Evolutionary conservation across 2,797 vertebrate genomes (phyloP).

Genomic region (Melanotaenia maccullochi): DNA sequence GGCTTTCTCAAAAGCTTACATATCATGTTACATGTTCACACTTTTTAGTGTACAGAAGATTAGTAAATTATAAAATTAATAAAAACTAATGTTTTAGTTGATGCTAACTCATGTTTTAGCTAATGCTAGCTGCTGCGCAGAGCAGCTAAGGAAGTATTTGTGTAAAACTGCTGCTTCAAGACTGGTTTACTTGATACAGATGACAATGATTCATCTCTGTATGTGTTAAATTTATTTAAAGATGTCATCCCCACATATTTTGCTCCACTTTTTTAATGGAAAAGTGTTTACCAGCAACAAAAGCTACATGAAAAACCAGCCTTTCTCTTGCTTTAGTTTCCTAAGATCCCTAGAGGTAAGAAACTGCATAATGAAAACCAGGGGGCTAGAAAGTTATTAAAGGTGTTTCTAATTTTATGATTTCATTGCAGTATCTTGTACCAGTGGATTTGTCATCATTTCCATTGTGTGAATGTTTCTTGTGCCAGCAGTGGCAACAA

Average conservation of each 20-base stretch:
- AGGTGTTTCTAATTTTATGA: constrained; percentile 18
- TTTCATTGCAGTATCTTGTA: constrained; percentile 29
- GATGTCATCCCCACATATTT: neutral
- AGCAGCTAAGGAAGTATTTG: too few species aligned
- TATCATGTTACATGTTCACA: too few species aligned
- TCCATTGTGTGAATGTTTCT: constrained; percentile 38
- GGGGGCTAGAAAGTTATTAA: constrained; percentile 5
- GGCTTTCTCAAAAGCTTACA: too few species aligned
- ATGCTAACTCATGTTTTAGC: too few species aligned
- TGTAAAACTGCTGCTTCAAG: too few species aligned
- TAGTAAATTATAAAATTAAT: too few species aligned
- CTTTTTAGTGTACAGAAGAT: too few species aligned
- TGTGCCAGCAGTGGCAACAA: constrained; percentile 13
- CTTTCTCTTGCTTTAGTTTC: neutral
- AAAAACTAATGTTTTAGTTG: too few species aligned
- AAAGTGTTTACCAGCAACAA: neutral
- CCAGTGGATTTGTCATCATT: constrained; percentile 54
- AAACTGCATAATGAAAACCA: constrained; percentile 6
- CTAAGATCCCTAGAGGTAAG: neutral
- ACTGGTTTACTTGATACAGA: too few species aligned
- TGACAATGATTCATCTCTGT: neutral
- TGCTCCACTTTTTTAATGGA: neutral
- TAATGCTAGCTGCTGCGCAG: too few species aligned
- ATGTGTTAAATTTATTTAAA: neutral
- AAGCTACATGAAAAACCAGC: too few species aligned